Conservation (phyloP, 2,888 invertebrate species). For the Apodemia mormo region DNA sequence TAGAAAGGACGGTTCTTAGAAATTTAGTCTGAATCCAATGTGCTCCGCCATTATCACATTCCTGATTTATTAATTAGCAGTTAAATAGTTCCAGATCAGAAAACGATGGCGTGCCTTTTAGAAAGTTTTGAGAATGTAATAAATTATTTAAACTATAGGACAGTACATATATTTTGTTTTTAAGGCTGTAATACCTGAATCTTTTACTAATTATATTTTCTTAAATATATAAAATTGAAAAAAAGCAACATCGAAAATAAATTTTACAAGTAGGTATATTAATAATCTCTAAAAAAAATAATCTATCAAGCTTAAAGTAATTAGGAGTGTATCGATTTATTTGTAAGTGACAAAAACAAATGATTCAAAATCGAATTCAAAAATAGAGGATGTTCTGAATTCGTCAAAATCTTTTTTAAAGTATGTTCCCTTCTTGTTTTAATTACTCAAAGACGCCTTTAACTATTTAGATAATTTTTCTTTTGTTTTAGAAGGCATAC, state of each 20-base stretch:
- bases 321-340: no score
- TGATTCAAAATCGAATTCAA: no score
- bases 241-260: background rate
- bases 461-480: no score
- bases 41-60: constrained; percentile 75
- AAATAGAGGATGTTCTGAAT: no score
- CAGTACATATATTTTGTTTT: background rate
- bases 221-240: background rate
- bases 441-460: no score
- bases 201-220: background rate
- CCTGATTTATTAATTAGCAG: constrained; percentile 78
- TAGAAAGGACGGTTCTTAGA: constrained; percentile 72
- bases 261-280: no score
- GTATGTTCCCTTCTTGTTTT: no score
- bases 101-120: constrained; percentile 33
- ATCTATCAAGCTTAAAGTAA: no score
- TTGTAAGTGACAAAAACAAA: no score
- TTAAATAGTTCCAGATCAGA: constrained; percentile 46
- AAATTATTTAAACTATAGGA: constrained; percentile 20
- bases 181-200: background rate
- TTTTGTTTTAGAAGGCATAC: no score
- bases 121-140: constrained; percentile 30
- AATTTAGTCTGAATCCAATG: constrained; percentile 51
- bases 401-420: no score
- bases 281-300: no score